Conservation (phyloP, 2,797 vertebrate genomes). For the Diceros bicornis region DNA sequence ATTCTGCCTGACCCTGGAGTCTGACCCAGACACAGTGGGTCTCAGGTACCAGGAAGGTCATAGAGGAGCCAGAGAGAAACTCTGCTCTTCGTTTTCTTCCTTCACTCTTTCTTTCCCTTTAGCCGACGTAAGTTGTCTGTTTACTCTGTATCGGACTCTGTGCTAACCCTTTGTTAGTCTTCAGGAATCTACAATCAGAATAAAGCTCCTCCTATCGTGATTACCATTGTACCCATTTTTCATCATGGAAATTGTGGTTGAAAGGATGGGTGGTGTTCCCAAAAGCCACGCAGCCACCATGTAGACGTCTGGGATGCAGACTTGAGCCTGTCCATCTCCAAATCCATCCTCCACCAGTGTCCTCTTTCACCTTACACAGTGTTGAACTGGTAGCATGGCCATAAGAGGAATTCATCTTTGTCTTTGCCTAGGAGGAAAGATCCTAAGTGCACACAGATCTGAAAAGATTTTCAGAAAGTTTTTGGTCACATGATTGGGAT, state of each 20-base stretch:
- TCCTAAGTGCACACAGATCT: neutral
- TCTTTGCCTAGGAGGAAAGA: neutral
- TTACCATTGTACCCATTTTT: neutral
- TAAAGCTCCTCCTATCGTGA: neutral
- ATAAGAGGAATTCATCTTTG: neutral
- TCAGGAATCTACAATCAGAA: neutral
- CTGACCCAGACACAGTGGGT: neutral
- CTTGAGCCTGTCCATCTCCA: neutral
- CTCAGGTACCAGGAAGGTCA: neutral
- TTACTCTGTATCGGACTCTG: neutral
- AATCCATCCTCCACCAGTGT: neutral
- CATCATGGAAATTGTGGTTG: neutral
- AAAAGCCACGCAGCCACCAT: accelerated
- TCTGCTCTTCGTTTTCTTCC: neutral
- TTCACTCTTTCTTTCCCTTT: neutral
- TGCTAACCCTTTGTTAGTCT: neutral
- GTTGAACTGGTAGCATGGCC: neutral
- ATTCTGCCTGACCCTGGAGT: neutral
- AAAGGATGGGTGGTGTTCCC: neutral
- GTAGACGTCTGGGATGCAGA: neutral
- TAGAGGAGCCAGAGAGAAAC: neutral
- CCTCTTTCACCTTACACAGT: neutral
- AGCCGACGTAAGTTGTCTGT: neutral
- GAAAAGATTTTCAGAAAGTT: neutral
- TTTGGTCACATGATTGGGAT: no score